These are phyloP conservation scores for Charadrius vociferus DNA, from an alignment of 2,113 vertebrate species.

Conservation along the genomic window DNA sequence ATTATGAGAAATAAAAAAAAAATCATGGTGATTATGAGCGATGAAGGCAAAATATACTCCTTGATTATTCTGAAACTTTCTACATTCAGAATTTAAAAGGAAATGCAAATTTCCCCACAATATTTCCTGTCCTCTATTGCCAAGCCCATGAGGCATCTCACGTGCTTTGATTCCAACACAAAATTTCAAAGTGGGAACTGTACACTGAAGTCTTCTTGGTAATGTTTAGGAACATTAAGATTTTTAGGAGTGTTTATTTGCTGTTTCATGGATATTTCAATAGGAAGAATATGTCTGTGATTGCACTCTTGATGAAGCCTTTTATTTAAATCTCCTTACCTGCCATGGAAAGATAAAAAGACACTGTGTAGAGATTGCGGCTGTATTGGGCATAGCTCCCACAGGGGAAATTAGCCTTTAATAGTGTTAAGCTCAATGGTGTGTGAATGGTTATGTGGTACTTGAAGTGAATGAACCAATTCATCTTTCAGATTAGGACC, in stretches of 20 bases:
- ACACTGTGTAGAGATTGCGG: background rate
- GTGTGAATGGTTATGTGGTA: constrained; percentile 70
- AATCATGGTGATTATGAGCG: background rate
- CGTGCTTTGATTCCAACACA: background rate
- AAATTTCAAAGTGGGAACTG: background rate
- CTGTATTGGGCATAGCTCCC: constrained; percentile 56
- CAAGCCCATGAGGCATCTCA: background rate
- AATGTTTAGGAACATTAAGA: background rate
- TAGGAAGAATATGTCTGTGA: background rate
- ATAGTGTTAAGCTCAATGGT: constrained; percentile 56
- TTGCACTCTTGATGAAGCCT: background rate
- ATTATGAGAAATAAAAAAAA: background rate
- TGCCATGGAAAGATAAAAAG: constrained; percentile 49
- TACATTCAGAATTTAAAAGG: constrained; percentile 5
- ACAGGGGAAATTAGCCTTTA: constrained; percentile 72
- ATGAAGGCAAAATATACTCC: background rate
- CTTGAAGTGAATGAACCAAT: constrained; percentile 68
- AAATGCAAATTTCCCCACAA: background rate
- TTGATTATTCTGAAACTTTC: constrained; percentile 15
- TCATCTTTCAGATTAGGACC: constrained; percentile 65
- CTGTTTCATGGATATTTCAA: constrained; percentile 26
- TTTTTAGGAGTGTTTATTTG: background rate
- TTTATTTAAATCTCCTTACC: constrained; percentile 68
- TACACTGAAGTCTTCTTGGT: background rate
- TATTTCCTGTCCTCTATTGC: background rate